Evolutionary conservation across 1,140 invertebrate genomes (phyloP), one percentile per base, ranked within the genome.

Genomic region (Drosophila carrolli): DNA sequence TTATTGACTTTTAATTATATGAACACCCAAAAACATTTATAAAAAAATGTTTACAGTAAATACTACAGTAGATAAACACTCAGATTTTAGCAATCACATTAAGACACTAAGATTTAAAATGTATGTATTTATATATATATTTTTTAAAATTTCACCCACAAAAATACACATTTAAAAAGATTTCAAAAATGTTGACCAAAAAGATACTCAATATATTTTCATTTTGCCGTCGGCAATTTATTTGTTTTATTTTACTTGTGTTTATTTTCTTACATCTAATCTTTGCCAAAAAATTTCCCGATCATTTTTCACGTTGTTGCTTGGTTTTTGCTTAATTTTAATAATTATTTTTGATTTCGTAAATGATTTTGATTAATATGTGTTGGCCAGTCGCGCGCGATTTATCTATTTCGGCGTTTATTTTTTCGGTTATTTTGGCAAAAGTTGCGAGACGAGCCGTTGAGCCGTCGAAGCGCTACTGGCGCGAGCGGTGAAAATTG

Each of bases 391-490:
- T 23, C 62, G 73, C 73, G 73, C 54, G 73, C 61, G 60, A 13
- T 44, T 47, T 59, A 27, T 16, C n/a, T 66, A 41, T 59, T 58
- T 57, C 40, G 54, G 55, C 58, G 19, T 46, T 46, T 37, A 23
- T 38, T 58, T 58, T 41, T 37, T 58, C 29, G 29, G 59, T 72
- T 72, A 46, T 46, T 37, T 48, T 65, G 68, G 48, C 50, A 75
- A 83, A 88, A 81, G 53, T 75, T 79, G 75, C 85, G 84, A 86
- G 90, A 91, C 90, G 90, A 90, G 90, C 90, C 56, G 90, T 57
- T 84, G 82, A 91, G 90, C 90, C 90, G 90, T 75, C 90, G 75
- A 90, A 90, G 75, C 80, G 90, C 90, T 91, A 91, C 90, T 91
- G 86, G 80, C 86, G 54, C 81, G 75, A 90, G 66, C 85, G 72